phyloP scores from a whole-genome alignment of 2,888 invertebrate genomes.

The Scaptomyza caliginosa region DNA sequence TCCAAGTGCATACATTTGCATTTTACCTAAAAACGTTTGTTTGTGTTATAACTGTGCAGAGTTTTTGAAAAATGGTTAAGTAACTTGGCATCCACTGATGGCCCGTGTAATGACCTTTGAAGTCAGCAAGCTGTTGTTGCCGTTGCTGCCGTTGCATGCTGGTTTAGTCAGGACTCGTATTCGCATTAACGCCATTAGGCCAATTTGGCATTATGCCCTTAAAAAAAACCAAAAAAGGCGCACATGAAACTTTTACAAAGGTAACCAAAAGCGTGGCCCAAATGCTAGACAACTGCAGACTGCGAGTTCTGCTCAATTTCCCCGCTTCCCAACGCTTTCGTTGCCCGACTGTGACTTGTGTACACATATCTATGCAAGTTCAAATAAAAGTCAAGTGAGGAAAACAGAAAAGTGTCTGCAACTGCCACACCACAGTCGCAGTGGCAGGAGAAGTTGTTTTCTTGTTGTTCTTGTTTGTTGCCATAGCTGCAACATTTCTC shows the following conservation, averaged over 20 bases:
- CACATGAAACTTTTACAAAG: slow-evolving; percentile 57
- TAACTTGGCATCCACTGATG: slow-evolving; percentile 54
- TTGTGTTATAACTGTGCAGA: slow-evolving; percentile 23
- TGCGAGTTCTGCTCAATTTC: slow-evolving; percentile 7
- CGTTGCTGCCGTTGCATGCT: slow-evolving; percentile 55
- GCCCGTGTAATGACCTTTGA: slow-evolving; percentile 63
- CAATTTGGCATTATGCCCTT: slow-evolving; percentile 77
- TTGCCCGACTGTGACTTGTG: background rate
- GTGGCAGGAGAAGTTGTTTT: slow-evolving; percentile 24
- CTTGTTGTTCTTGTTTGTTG: slow-evolving; percentile 42
- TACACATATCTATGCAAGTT: slow-evolving; percentile 75
- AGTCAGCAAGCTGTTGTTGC: slow-evolving; percentile 32
- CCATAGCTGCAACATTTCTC: slow-evolving; percentile 64
- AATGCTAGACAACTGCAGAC: slow-evolving; percentile 40
- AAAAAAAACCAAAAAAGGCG: slow-evolving; percentile 29
- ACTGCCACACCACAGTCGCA: slow-evolving; percentile 34
- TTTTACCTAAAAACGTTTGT: slow-evolving; percentile 16
- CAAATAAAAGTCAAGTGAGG: slow-evolving; percentile 74
- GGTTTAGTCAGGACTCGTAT: slow-evolving; percentile 70
- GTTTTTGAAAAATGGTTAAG: slow-evolving; percentile 44
- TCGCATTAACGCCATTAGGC: slow-evolving; percentile 81
- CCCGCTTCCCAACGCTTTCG: background rate
- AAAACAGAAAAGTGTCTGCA: slow-evolving; percentile 48
- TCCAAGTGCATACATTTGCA: slow-evolving; percentile 67
- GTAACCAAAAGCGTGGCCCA: slow-evolving; percentile 63